Percentiles rank a stretch among this genome's conserved stretches.
These are phyloP conservation scores for Gobius niger DNA, from an alignment of 2,113 vertebrate genomes.

Conservation along the genomic window DNA sequence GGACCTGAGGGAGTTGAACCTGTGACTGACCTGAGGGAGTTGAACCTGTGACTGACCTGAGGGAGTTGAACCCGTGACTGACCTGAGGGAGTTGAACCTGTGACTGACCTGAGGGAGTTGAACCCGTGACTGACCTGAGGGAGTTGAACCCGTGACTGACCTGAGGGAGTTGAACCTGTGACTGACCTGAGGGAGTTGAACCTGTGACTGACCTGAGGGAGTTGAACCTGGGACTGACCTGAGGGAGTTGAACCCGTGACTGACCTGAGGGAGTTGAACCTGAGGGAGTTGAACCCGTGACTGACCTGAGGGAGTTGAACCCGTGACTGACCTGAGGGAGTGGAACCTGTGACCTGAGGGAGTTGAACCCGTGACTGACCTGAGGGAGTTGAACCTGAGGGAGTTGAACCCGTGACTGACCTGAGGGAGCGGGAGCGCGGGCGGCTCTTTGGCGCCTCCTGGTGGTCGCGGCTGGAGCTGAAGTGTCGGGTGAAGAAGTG, in stretches of 20 bases:
- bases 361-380: background rate
- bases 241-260: background rate
- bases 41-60: background rate
- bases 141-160: background rate
- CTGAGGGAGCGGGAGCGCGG: conserved; percentile 95
- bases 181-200: background rate
- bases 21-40: background rate
- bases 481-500: conserved; percentile 99
- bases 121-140: background rate
- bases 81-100: background rate
- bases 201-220: background rate
- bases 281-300: background rate
- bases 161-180: background rate
- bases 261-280: background rate
- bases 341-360: background rate
- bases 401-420: conserved; percentile 43
- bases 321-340: background rate
- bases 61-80: background rate
- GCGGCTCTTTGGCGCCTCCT: conserved; percentile 81
- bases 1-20: background rate
- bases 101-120: background rate
- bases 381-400: background rate
- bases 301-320: background rate
- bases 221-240: background rate
- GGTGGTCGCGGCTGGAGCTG: conserved; percentile 89